Evolutionary conservation across 2,113 vertebrate species (phyloP).

Genomic region (Azemiops feae): DNA sequence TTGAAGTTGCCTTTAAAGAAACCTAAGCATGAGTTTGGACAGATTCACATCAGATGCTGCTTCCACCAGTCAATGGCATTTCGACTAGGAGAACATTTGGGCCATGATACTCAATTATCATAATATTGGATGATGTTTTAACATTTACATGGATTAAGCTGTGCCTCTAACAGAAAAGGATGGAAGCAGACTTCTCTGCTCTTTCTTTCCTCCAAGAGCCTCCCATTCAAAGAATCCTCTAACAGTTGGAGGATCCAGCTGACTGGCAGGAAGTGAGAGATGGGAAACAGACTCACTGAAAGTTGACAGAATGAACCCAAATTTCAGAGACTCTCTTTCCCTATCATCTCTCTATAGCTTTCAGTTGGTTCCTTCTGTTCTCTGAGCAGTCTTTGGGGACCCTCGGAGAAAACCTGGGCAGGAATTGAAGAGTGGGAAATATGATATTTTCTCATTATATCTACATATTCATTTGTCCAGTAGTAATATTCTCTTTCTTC

Average conservation of each 20-base stretch:
- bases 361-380: neutral
- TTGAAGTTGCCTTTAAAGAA: neutral
- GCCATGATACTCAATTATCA: neutral
- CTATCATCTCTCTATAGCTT: neutral
- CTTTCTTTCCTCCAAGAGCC: neutral
- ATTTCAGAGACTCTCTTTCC: neutral
- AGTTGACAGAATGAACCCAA: neutral
- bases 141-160: neutral
- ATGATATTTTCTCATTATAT: neutral
- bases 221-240: neutral
- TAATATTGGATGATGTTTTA: neutral
- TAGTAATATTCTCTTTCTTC: constrained; percentile 19
- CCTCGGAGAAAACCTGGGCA: neutral
- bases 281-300: neutral
- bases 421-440: neutral
- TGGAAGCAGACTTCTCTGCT: neutral
- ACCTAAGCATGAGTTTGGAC: neutral
- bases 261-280: neutral
- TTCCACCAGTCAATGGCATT: neutral
- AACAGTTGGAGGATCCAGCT: neutral
- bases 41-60: neutral
- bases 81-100: neutral
- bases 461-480: neutral
- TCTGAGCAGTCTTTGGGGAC: neutral
- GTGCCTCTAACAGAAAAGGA: neutral